These are phyloP conservation scores for Crocidura indochinensis DNA, from an alignment of 2,797 vertebrate species.

Conservation along the genomic window DNA sequence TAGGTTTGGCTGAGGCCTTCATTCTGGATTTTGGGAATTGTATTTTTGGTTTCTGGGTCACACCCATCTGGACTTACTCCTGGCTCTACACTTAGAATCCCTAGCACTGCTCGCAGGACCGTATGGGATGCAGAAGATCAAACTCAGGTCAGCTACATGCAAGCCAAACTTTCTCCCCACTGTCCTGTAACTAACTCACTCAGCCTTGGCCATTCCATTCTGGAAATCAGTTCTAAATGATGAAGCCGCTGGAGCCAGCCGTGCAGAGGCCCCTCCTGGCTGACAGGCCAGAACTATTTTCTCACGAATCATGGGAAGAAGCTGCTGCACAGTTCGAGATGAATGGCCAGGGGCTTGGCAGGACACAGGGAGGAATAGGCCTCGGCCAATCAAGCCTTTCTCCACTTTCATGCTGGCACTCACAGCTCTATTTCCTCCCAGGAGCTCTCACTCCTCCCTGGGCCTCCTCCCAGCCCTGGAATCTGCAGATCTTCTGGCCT, in stretches of 20 bases:
- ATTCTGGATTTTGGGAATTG: too few species aligned
- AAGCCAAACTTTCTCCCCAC: too few species aligned
- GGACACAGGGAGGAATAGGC: constrained; percentile 34
- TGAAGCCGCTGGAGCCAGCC: not conserved
- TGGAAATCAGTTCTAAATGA: not conserved
- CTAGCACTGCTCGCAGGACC: too few species aligned
- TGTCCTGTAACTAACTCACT: too few species aligned
- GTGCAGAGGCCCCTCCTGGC: not conserved
- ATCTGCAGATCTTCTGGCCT: constrained; percentile 73
- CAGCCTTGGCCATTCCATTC: too few species aligned
- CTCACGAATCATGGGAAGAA: not conserved
- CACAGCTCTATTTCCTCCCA: constrained; percentile 42
- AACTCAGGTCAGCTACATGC: too few species aligned
- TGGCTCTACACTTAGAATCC: too few species aligned
- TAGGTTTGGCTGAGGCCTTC: not conserved
- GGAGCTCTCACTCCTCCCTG: not conserved
- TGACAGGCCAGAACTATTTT: not conserved
- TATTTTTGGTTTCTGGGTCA: too few species aligned
- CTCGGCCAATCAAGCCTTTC: constrained; percentile 36
- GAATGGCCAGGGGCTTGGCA: constrained; percentile 49
- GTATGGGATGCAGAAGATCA: too few species aligned
- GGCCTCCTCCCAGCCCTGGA: constrained; percentile 73
- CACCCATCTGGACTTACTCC: too few species aligned
- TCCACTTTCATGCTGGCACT: constrained; percentile 61
- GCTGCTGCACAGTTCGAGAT: not conserved